These are phyloP conservation scores for Panagrolaimus sp. DNA, from an alignment of 1,140 invertebrate species.

Conservation along the genomic window DNA sequence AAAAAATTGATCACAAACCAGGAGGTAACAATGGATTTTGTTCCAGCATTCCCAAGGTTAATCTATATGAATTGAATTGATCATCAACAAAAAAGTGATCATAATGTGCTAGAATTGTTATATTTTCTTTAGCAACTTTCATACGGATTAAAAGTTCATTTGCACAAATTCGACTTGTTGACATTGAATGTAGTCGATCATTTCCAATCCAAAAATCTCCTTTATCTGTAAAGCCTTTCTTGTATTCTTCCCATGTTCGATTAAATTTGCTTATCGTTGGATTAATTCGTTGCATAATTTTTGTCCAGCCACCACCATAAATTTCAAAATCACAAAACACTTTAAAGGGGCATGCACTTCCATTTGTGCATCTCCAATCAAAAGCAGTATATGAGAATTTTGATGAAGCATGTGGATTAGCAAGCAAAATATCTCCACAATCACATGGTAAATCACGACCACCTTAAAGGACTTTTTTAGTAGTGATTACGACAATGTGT, in stretches of 20 bases:
- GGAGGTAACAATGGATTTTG: neutral
- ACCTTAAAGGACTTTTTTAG: conserved; percentile 14
- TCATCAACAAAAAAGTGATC: conserved; percentile 21
- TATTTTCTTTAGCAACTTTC: conserved; percentile 16
- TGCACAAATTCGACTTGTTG: conserved; percentile 21
- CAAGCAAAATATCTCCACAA: conserved; percentile 27
- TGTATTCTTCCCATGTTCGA: conserved; percentile 27
- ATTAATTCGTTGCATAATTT: conserved; percentile 21
- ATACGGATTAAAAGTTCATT: conserved; percentile 26
- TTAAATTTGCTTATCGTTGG: conserved; percentile 25
- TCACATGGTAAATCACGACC: conserved; percentile 18
- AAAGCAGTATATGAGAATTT: conserved; percentile 15
- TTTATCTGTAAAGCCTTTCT: conserved; percentile 24
- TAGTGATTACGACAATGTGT: neutral
- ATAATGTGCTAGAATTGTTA: conserved; percentile 19
- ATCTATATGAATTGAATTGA: conserved; percentile 23
- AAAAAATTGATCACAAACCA: neutral
- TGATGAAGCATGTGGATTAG: conserved; percentile 18
- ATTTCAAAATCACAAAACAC: conserved; percentile 32
- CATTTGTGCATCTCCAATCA: conserved; percentile 21
- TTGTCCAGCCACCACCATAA: conserved; percentile 28
- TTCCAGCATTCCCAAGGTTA: conserved; percentile 15
- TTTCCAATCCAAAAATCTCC: conserved; percentile 33
- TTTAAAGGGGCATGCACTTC: conserved; percentile 23
- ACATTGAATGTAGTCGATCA: conserved; percentile 29